Evolutionary conservation across 2,113 vertebrate genomes (phyloP), one percentile per base, ranked within the genome.

Genomic region (Reinhardtius hippoglossoides): DNA sequence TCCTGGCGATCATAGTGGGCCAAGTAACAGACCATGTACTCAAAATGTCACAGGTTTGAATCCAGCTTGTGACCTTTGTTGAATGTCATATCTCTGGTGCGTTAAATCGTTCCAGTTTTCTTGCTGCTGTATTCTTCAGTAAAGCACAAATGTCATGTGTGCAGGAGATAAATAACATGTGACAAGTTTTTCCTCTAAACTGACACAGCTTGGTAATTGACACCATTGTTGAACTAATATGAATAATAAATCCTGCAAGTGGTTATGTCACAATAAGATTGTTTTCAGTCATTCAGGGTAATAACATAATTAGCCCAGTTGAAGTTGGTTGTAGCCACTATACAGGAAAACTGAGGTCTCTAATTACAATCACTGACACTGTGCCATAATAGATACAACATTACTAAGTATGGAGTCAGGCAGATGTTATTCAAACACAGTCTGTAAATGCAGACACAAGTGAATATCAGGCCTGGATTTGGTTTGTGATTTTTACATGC

Each of bases 31-130:
- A 35, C 20, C 24, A 46, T 23, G 24, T 26, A 23, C 21, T 65
- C 35, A 35, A 91, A 90, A 89, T 85, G 87, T 85, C 88, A 88
- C 75, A 87, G 75, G 81, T 85, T 74, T 82, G 83, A 87, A 75
- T 87, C 65, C 68, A 82, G 82, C 67, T 59, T 71, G 48, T 85
- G 83, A 87, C 83, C 83, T 87, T 88, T 80, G 14, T 21, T 86
- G 80, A 89, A 87, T 88, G 87, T 86, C 85, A 86, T 37, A 67
- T 72, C 61, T 68, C 23, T 4, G 0, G 70, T 69, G 42, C 66
- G 52, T 64, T 86, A 52, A 56, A 61, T 83, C 63, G 48, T 59
- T 52, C 35, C 48, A 26, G 54, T 13, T 37, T 42, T 24, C 76
- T n/a, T 77, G 69, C 31, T 61, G 48, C 6, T 31, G 31, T 31